phyloP scores from a whole-genome alignment of 2,113 vertebrate species.

The Aythya baeri region DNA sequence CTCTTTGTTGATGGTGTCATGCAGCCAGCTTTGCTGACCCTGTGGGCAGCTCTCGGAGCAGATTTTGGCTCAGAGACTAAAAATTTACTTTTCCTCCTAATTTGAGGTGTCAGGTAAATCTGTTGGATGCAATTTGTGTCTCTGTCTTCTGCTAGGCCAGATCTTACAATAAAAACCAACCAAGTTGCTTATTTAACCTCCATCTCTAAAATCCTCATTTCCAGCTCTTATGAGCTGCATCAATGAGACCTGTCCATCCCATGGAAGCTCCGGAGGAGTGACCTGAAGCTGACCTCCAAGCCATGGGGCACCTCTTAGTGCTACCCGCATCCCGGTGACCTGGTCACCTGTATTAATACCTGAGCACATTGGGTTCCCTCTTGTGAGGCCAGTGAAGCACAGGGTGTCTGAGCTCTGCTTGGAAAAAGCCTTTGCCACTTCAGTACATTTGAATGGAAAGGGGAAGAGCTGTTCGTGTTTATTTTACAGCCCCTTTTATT shows the following conservation, averaged over 20 bases:
- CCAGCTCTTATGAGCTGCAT: not conserved
- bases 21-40: not conserved
- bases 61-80: not conserved
- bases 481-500: conserved; percentile 81
- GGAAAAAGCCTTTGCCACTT: conserved; percentile 74
- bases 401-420: conserved; percentile 58
- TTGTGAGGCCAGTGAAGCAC: conserved; percentile 77
- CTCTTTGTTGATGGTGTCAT: not conserved
- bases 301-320: not conserved
- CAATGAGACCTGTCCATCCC: conserved; percentile 9
- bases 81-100: conserved; percentile 38
- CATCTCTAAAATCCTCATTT: conserved; percentile 19
- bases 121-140: conserved; percentile 9
- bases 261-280: not conserved
- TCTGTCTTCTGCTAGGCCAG: not conserved
- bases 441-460: conserved; percentile 83
- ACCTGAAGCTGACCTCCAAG: conserved; percentile 73
- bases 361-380: conserved; percentile 35
- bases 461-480: conserved; percentile 80
- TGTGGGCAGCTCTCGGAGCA: not conserved
- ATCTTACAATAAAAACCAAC: not conserved
- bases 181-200: conserved; percentile 49
- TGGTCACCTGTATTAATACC: conserved; percentile 74
- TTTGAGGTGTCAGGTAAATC: not conserved
- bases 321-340: conserved; percentile 56